Evolutionary conservation across 92 coral and sea anemone species (phyloP).

Genomic region (Epizoanthus illoricatus): DNA sequence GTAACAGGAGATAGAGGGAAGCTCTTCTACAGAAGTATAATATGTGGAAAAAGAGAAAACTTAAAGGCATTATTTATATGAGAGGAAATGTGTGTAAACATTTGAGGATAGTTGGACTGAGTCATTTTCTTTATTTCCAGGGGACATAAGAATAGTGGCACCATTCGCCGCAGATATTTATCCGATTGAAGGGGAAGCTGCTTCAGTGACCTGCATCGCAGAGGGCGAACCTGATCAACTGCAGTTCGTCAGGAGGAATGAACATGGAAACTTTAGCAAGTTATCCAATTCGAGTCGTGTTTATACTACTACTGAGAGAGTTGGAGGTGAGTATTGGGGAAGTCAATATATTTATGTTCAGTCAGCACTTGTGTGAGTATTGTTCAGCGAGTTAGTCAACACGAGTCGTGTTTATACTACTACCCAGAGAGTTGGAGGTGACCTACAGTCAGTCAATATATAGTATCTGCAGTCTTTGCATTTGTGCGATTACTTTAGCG

Average conservation of each 20-base stretch:
- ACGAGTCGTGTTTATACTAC: not conserved
- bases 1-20: no score
- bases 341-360: not conserved
- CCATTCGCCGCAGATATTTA: conserved; percentile 14
- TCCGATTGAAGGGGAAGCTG: conserved; percentile 13
- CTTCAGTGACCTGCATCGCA: conserved; percentile 26
- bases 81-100: no score
- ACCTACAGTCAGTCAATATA: not conserved
- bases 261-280: not conserved
- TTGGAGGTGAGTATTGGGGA: not conserved
- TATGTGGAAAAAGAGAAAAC: no score
- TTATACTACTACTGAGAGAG: not conserved
- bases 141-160: conserved; percentile 5
- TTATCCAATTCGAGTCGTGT: conserved; percentile 12
- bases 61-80: no score
- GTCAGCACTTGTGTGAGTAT: no score
- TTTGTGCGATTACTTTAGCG: no score
- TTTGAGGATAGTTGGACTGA: no score
- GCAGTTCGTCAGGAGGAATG: conserved; percentile 29
- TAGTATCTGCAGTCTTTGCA: not conserved
- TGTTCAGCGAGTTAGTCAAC: no score
- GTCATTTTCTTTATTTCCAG: not conserved
- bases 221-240: conserved; percentile 17
- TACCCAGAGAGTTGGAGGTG: not conserved
- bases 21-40: no score